Base-by-base conservation (phyloP, 2,888 invertebrate genomes). In the Calameuta idolon region DNA sequence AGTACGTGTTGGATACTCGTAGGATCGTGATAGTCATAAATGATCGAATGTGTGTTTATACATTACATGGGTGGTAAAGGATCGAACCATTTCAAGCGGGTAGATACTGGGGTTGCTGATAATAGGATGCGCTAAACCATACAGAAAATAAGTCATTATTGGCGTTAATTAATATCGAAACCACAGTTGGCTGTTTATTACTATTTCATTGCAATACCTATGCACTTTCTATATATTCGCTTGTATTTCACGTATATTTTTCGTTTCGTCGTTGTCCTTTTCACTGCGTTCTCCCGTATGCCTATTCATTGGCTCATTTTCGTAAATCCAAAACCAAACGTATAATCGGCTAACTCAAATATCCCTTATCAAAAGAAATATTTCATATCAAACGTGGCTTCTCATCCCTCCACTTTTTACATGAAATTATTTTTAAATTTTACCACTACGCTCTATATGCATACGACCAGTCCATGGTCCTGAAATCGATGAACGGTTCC, bases 81-180 rank as follows among this genome's bases (percentile, higher is more conserved):
- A 23, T 55, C 23, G 55, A 55, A 55, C 55, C 23, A 55, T 55
- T 55, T 55, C 23, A 55, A 55, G 55, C 76, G 71, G 71, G 55
- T 34, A 69, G 75, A 40, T 74, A 71, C 55, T 76, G 69, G 74
- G 68, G 75, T 76, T 76, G 68, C 75, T 74, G 69, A 76, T 40
- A 75, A 79, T 77, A 76, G 77, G 69, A 76, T 79, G 71, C 37
- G 84, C 78, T 77, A 85, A 83, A 81, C 81, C 83, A 82, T 82
- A 86, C 82, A 82, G 81, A 85, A 87, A 85, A 87, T 85, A 86
- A 87, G 83, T 87, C 84, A 87, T 87, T 87, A 87, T 87, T 87
- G 83, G 78, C 80, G 84, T 84, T 86, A 87, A 87, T 87, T 87
- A 87, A 86, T 87, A 85, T 85, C 83, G 82, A 85, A 85, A 82